Evolutionary conservation across 2,113 vertebrate genomes (phyloP), one percentile per base, ranked within the genome.

Genomic region (Sminthopsis crassicaudata): DNA sequence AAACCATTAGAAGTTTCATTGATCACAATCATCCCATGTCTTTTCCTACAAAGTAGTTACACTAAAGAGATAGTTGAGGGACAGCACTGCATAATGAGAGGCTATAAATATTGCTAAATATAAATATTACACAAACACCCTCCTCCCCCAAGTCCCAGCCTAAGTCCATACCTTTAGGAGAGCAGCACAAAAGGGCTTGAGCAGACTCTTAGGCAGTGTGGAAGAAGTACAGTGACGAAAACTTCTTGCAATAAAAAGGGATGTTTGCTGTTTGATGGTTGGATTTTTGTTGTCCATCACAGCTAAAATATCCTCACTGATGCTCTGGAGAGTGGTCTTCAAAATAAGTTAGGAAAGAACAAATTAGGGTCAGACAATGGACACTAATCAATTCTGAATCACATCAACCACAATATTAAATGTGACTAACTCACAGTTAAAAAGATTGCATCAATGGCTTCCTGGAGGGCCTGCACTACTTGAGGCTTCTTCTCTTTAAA

Each of bases 231-330:
- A 99, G 97, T 99, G 99, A 95, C 99, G 98, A 97, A 99, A 99
- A 94, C 99, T 99, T 98, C 99, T 99, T 92, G 99, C 99, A 97
- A 99, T 99, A 97, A 99, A 99, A 48, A 99, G 98, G 22, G 99
- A 99, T 0, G 99, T 99, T 98, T 99, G 99, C 54, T 99, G 99
- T 97, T 99, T 99, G 94, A 99, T 99, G 52, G 99, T 99, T 16
- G 99, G 99, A 96, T 99, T 99, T 98, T 99, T 99, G 98, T 99
- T 99, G 98, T 99, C 99, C 99, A 99, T 99, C 96, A 99, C 99
- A 84, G 98, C 98, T 97, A 99, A 98, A 76, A 99, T 96, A 97
- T 99, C 99, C 97, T 99, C 99, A 46, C 99, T 99, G 96, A 99
- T 98, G 96, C 99, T 99, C 98, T 99, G 99, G 25, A 99, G 97